A percentile compares a stretch with the other conserved stretches of the same genome.
phyloP scores from a whole-genome alignment of 2,888 invertebrate species.

The Carcina quercana region DNA sequence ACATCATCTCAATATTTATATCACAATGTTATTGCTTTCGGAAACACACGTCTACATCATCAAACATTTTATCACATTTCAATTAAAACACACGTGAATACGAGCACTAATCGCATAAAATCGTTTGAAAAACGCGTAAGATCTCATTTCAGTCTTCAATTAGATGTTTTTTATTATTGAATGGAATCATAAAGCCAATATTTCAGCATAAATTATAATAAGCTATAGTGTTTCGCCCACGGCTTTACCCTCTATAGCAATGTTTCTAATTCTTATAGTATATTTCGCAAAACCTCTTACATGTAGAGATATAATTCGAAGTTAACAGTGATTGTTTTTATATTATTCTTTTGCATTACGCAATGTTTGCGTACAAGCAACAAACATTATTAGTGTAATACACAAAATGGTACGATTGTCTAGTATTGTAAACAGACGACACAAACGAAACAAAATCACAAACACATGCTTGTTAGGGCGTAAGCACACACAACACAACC shows the following conservation, averaged over 20 bases:
- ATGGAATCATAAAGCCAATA: constrained; percentile 47
- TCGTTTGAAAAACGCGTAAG: constrained; percentile 28
- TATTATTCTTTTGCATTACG: too few species aligned
- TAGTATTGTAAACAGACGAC: constrained; percentile 21
- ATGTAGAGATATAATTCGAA: too few species aligned
- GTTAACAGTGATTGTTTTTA: too few species aligned
- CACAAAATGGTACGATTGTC: constrained; percentile 38
- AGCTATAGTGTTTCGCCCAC: too few species aligned
- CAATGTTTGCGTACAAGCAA: too few species aligned
- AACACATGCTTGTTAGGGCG: constrained; percentile 71
- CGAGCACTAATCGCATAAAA: constrained; percentile 34
- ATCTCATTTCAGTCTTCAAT: constrained; percentile 52
- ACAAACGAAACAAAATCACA: constrained; percentile 48
- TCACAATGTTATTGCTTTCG: constrained; percentile 65
- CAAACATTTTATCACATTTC: constrained; percentile 62
- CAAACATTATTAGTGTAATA: constrained; percentile 31
- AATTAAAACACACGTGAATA: constrained; percentile 47
- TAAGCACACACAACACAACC: constrained; percentile 73
- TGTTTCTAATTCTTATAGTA: too few species aligned
- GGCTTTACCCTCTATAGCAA: too few species aligned
- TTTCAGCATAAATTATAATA: constrained; percentile 71
- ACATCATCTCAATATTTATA: constrained; percentile 41
- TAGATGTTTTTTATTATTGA: constrained; percentile 30
- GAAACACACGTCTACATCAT: constrained; percentile 46
- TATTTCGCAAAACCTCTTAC: too few species aligned